Percentiles rank a stretch among this genome's conserved stretches.
Conservation (phyloP, 2,888 invertebrate genomes). For the Deilephila elpenor region DNA sequence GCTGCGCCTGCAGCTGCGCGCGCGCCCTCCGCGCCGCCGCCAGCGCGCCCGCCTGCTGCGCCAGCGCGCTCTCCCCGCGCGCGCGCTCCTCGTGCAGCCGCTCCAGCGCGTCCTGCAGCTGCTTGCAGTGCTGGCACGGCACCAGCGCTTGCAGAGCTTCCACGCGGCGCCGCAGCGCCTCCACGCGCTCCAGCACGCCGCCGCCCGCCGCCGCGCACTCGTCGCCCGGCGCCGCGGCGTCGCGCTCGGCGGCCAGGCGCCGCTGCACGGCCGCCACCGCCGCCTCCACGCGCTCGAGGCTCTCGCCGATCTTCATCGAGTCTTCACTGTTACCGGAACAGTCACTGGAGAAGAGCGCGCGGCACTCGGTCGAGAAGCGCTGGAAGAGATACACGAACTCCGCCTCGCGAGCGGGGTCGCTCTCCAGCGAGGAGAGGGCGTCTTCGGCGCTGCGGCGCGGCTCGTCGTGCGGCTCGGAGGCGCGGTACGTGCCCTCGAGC, state of each 20-base stretch:
- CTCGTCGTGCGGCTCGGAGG: constrained; percentile 50
- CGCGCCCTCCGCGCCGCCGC: constrained; percentile 78
- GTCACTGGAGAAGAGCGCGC: constrained; percentile 84
- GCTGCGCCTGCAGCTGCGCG: constrained; percentile 73
- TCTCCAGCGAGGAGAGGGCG: constrained; percentile 77
- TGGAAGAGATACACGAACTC: constrained; percentile 88
- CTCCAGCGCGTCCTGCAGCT: constrained; percentile 82
- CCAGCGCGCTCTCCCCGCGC: constrained; percentile 71
- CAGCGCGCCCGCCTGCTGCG: constrained; percentile 75
- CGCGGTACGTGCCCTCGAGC: constrained; percentile 84
- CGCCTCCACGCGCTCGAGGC: constrained; percentile 80
- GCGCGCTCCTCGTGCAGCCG: constrained; percentile 72
- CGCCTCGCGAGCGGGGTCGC: constrained; percentile 85
- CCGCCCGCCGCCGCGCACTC: constrained; percentile 34
- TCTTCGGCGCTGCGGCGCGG: constrained; percentile 63
- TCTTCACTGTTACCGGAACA: constrained; percentile 84
- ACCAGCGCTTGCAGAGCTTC: constrained; percentile 79
- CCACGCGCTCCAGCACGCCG: constrained; percentile 66
- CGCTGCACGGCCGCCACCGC: constrained; percentile 74
- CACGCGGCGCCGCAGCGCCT: constrained; percentile 76
- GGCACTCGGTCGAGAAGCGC: constrained; percentile 86
- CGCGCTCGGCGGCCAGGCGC: constrained; percentile 55
- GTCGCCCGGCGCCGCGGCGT: constrained; percentile 33
- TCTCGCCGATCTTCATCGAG: constrained; percentile 83
- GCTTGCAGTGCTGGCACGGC: constrained; percentile 81